These are phyloP conservation scores for Gymnocypris eckloni DNA, from an alignment of 2,797 vertebrate species.

Conservation along the genomic window DNA sequence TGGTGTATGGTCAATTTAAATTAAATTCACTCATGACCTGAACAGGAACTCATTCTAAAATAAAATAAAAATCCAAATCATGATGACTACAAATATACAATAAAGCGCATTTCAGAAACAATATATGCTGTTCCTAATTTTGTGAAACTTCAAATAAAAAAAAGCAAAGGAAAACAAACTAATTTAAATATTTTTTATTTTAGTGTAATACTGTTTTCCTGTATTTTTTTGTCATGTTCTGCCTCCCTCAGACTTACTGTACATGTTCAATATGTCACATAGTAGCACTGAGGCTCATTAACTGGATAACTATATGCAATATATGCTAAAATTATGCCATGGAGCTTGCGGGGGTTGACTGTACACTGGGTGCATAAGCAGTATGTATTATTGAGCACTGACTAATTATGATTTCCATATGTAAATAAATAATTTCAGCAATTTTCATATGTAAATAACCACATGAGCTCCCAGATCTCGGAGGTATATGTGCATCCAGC, in stretches of 20 bases:
- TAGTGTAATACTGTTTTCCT: neutral
- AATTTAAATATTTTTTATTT: neutral
- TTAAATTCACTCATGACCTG: neutral
- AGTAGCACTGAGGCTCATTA: slow-evolving; percentile 16
- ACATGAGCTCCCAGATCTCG: slow-evolving; percentile 6
- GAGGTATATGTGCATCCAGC: slow-evolving; percentile 16
- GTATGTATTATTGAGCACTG: slow-evolving; percentile 9
- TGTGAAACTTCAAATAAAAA: neutral
- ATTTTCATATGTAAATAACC: slow-evolving; percentile 19
- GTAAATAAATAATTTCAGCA: slow-evolving; percentile 20
- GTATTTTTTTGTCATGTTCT: neutral
- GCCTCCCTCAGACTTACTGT: neutral
- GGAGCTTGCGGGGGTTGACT: neutral
- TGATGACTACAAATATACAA: neutral
- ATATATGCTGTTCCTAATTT: neutral
- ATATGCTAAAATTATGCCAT: slow-evolving; percentile 23
- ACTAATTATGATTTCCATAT: slow-evolving; percentile 19
- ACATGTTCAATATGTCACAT: slow-evolving; percentile 13
- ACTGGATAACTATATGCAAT: neutral
- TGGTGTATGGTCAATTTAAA: neutral
- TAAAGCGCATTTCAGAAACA: neutral
- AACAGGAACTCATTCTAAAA: neutral
- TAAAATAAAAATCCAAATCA: neutral
- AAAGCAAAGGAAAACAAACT: no score
- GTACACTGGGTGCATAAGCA: slow-evolving; percentile 6